Evolutionary conservation across 2,888 invertebrate genomes (phyloP).

Genomic region (Hydropsyche betteni): DNA sequence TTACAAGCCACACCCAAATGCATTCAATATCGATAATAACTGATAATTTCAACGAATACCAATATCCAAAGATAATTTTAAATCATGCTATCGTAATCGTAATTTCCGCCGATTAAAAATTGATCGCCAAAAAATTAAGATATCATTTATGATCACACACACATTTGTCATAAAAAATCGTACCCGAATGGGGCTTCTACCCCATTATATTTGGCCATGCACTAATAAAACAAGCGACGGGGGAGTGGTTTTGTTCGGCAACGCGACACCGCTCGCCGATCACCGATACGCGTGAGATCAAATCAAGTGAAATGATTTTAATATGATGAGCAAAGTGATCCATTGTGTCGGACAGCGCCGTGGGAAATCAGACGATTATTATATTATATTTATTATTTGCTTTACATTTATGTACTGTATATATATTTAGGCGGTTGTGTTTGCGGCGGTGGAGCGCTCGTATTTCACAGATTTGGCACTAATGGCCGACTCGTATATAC

Average conservation of each 20-base stretch:
- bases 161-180: slow-evolving; percentile 11
- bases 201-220: slow-evolving; percentile 8
- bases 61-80: no score
- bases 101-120: no score
- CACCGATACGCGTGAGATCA: slow-evolving; percentile 45
- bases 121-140: slow-evolving; percentile 3
- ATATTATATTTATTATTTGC: no score
- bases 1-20: no score
- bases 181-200: not conserved
- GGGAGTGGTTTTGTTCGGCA: slow-evolving; percentile 24
- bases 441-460: no score
- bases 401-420: no score
- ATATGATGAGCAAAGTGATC: slow-evolving; percentile 44
- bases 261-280: slow-evolving; percentile 22
- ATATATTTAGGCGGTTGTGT: no score
- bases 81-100: no score
- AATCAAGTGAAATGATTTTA: slow-evolving; percentile 47
- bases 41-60: no score
- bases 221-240: slow-evolving; percentile 19
- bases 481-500: no score
- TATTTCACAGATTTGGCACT: no score
- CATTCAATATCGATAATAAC: no score
- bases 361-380: slow-evolving; percentile 18
- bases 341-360: slow-evolving; percentile 35
- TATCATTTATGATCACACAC: slow-evolving; percentile 7